Conservation (phyloP, 53 echinoderm and acorn worm genomes). For the Temnopleurus reevesii region DNA sequence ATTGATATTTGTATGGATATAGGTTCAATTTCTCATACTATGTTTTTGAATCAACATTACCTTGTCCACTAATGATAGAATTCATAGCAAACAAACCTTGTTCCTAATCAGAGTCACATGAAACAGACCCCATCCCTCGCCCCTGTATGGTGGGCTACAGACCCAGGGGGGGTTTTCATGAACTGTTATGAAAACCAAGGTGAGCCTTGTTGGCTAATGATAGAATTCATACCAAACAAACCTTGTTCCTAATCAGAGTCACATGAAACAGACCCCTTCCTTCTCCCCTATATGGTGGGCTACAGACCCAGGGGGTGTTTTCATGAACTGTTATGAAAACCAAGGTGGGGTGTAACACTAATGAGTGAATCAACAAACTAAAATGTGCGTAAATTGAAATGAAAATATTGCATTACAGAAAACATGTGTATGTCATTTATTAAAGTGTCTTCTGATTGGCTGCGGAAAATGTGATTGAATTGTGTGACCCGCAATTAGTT, state of each 20-base stretch:
- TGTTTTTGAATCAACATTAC: background rate
- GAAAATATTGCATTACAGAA: background rate
- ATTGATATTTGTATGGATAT: background rate
- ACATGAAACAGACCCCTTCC: background rate
- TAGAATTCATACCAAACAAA: background rate
- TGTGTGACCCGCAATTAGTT: background rate
- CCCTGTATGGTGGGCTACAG: background rate
- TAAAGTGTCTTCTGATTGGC: background rate
- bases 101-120: background rate
- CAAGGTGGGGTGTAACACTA: constrained; percentile 8
- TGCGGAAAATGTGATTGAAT: background rate
- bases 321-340: background rate
- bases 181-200: background rate
- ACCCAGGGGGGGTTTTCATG: constrained; percentile 6
- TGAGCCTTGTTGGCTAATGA: background rate
- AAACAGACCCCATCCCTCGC: background rate
- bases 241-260: background rate
- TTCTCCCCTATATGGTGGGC: background rate
- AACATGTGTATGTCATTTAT: background rate
- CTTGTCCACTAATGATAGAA: background rate
- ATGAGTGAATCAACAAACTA: background rate
- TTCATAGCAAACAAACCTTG: background rate
- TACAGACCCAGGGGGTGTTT: constrained; percentile 12
- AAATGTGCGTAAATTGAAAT: background rate
- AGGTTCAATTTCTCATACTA: background rate